phyloP scores from a whole-genome alignment of 2,113 vertebrate species.

The Phrynosoma platyrhinos region DNA sequence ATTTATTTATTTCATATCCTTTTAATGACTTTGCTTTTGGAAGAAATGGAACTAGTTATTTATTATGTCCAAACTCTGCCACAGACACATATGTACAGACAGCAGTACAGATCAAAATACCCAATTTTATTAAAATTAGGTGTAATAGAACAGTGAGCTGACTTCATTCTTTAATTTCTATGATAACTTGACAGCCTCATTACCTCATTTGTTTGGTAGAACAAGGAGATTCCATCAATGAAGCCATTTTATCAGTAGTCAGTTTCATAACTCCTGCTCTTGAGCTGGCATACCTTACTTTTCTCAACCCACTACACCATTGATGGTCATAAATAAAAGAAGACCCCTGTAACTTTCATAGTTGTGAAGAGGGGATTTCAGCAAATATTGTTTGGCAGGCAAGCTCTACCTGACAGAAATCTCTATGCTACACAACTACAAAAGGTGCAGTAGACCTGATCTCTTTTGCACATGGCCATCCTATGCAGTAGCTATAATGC shows the following conservation, averaged over 20 bases:
- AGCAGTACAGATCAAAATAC: background rate
- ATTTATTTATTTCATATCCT: too few relatives aligned
- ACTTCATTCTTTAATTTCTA: background rate
- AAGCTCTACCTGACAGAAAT: background rate
- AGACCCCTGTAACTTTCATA: background rate
- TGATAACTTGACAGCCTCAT: background rate
- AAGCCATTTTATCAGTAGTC: background rate
- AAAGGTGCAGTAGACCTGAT: background rate
- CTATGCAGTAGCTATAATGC: background rate
- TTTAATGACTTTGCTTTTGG: too few relatives aligned
- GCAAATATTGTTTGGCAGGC: background rate
- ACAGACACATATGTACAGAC: background rate
- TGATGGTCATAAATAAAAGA: background rate
- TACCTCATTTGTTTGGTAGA: background rate
- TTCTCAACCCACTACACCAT: background rate
- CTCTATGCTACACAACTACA: background rate
- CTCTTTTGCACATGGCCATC: background rate
- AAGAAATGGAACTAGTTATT: too few relatives aligned
- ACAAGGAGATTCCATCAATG: background rate
- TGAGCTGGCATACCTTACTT: background rate
- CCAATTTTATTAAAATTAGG: background rate
- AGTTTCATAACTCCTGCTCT: background rate
- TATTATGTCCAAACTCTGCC: background rate
- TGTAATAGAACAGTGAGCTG: background rate
- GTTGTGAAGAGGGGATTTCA: background rate